Evolutionary conservation across 2,888 invertebrate genomes (phyloP).

Genomic region (Flexamia atlantica): DNA sequence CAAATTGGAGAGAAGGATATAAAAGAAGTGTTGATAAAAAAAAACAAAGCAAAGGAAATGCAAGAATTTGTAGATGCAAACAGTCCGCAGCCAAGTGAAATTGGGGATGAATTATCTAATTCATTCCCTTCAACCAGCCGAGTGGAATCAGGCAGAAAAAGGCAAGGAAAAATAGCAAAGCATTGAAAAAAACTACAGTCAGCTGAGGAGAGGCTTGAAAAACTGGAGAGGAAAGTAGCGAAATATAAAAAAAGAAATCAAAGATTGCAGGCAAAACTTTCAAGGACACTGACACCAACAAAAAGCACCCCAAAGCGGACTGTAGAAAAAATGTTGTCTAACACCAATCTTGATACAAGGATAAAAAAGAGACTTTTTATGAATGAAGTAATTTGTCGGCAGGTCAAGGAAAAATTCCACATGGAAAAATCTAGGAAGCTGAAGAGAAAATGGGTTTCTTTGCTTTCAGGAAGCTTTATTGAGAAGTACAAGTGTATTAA

Average conservation of each 20-base stretch:
- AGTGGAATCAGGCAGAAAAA: conserved; percentile 30
- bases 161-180: conserved; percentile 37
- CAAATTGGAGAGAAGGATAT: conserved; percentile 37
- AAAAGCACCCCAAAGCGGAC: not conserved
- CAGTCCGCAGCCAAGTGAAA: conserved; percentile 15
- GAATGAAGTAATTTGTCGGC: conserved; percentile 39
- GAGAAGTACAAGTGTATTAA: conserved; percentile 47
- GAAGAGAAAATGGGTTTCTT: conserved; percentile 50
- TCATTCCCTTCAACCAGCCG: conserved; percentile 45
- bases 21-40: conserved; percentile 39
- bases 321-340: not conserved
- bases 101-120: not conserved
- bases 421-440: conserved; percentile 40
- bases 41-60: conserved; percentile 28
- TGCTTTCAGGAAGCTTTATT: conserved; percentile 5
- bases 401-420: conserved; percentile 28
- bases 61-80: conserved; percentile 4
- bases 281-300: not conserved
- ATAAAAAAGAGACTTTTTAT: conserved; percentile 39
- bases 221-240: conserved; percentile 20
- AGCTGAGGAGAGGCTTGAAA: conserved; percentile 14
- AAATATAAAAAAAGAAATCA: conserved; percentile 39
- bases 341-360: conserved; percentile 8
- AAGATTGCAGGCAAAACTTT: conserved; percentile 26
- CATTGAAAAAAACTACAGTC: conserved; percentile 40